A percentile compares a stretch with the other conserved stretches of the same genome.
Conservation (phyloP, 2,888 invertebrate genomes). For the Dorcus hopei region DNA sequence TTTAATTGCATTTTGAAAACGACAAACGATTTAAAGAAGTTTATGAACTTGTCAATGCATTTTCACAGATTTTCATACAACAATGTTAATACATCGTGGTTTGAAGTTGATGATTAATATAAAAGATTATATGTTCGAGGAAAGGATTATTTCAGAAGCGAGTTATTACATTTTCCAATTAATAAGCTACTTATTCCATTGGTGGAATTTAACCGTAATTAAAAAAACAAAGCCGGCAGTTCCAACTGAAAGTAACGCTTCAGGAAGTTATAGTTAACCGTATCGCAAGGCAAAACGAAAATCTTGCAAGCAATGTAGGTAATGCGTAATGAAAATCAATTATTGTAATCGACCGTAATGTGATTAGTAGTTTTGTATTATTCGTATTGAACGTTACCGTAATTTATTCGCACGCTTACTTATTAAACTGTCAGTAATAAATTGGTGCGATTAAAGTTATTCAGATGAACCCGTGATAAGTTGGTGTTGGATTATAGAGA, state of each 20-base stretch:
- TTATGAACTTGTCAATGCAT: no score
- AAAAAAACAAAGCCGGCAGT: background rate
- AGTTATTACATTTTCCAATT: background rate
- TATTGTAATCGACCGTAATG: background rate
- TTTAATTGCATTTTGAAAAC: no score
- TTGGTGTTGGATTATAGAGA: background rate
- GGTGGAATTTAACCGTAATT: background rate
- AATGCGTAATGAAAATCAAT: background rate
- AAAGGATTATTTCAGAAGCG: background rate
- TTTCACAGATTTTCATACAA: no score
- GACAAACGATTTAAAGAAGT: no score
- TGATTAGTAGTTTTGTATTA: background rate
- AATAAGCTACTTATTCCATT: background rate
- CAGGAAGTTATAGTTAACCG: background rate
- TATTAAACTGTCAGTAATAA: slow-evolving; percentile 8
- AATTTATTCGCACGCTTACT: slow-evolving; percentile 6
- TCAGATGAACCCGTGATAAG: slow-evolving; percentile 3
- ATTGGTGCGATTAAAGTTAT: slow-evolving; percentile 3
- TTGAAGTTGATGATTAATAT: no score
- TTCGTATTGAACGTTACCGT: slow-evolving; percentile 1
- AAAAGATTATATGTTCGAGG: no score
- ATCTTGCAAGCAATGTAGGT: background rate
- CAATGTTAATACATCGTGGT: no score
- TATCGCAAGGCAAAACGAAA: background rate
- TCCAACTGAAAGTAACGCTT: background rate